Base-by-base conservation (phyloP, 2,113 vertebrate species). In the Sander lucioperca region DNA sequence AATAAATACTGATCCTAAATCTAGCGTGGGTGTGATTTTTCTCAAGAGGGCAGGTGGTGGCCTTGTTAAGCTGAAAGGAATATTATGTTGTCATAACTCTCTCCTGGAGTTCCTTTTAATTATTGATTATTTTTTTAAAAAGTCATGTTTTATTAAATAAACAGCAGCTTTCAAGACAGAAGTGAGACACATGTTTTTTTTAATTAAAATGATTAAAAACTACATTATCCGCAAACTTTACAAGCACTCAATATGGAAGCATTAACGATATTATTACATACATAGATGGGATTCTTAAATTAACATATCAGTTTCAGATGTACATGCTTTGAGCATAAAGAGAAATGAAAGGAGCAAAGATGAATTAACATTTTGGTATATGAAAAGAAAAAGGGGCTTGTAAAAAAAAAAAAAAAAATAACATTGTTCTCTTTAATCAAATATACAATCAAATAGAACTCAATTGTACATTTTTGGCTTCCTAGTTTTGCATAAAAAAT, bases 121-220 rank as follows among this genome's bases (percentile, higher is more conserved):
- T 19, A 16, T 11, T 15, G 15, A 30, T n/a, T 2, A 30, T 9
- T 39, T 51, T 14, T 0, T 15, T 14, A 25, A 8, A 8, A 47
- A 15, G 51, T 16, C 8, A 13, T 36, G 18, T 45, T 65, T 47
- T 25, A 66, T 13, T 5, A 62, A 88, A 73, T 70, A 76, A 85
- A 83, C 27, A 79, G 25, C 47, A 61, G n/a, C 16, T 67, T 8
- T 50, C 68, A 67, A 71, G 74, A 81, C 74, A 80, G 71, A 79
- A 58, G 18, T 89, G 81, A 91, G 91, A 92, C 91, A 89, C 57
- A 23, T 92, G 57, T 93, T 93, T 95, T 82, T 90, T 94, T 95
- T 95, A 91, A 95, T 95, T 95, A 95, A 95, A 95, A 95, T 94
- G 94, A 93, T 93, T 95, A 92, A 95, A 96, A 95, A 95, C 92